A percentile compares a stretch with the other conserved stretches of the same genome.
phyloP scores from a whole-genome alignment of 2,888 invertebrate species.

The Cosmopolites sordidus region DNA sequence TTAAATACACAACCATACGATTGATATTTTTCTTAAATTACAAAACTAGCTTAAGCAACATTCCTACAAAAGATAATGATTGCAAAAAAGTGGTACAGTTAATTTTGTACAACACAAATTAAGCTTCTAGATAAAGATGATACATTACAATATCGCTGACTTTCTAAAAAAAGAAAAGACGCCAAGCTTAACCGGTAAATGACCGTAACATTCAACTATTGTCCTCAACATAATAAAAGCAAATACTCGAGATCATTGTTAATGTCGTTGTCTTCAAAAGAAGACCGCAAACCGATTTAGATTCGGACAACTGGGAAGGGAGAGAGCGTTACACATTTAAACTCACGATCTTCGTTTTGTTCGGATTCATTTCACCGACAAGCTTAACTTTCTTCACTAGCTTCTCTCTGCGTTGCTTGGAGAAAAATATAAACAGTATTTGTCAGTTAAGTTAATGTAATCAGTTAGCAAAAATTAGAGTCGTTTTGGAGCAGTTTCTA shows the following conservation, averaged over 20 bases:
- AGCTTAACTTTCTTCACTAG: slow-evolving; percentile 19
- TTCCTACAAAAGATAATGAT: too few relatives aligned
- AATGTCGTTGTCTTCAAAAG: slow-evolving; percentile 13
- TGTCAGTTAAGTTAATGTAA: not conserved
- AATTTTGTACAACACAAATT: too few relatives aligned
- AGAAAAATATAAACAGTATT: too few relatives aligned
- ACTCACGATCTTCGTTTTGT: slow-evolving; percentile 21
- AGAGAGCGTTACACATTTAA: slow-evolving; percentile 20
- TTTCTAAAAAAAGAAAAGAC: slow-evolving; percentile 16
- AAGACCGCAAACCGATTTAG: slow-evolving; percentile 1
- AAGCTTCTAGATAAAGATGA: too few relatives aligned
- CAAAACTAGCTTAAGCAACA: too few relatives aligned
- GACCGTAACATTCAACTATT: slow-evolving; percentile 6
- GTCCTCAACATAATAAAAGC: slow-evolving; percentile 6
- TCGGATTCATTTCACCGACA: slow-evolving; percentile 21
- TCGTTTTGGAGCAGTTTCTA: too few relatives aligned
- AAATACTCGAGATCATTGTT: slow-evolving; percentile 10
- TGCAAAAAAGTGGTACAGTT: too few relatives aligned
- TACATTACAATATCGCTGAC: not conserved
- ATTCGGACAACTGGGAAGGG: slow-evolving; percentile 16
- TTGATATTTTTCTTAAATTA: too few relatives aligned
- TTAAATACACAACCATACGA: too few relatives aligned
- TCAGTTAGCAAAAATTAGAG: not conserved
- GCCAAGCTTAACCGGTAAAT: not conserved
- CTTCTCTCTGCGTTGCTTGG: not conserved